Evolutionary conservation across 2,797 vertebrate genomes (phyloP), one percentile per base, ranked within the genome.

Genomic region (Hoplostethus mediterraneus): DNA sequence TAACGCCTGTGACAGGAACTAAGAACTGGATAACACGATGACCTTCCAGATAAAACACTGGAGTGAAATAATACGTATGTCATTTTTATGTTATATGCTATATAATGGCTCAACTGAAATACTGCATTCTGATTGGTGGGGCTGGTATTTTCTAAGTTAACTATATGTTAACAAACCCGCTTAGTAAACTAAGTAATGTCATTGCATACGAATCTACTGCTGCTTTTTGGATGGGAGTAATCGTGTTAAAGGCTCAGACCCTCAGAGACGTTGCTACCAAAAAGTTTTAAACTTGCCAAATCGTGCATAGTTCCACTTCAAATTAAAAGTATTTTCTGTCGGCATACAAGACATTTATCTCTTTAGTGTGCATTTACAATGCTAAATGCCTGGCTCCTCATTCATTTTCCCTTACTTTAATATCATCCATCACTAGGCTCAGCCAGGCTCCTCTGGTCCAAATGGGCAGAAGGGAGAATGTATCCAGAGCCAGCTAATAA

Each of bases 401-500:
- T 77, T 78, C 48, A 14, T 56, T 78, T 65, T 63, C 63, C 67
- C 60, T 89, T 48, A 55, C 58, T 81, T 86, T 82, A 89, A 86
- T 73, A 77, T 80, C 61, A 87, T 90, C 77, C 63, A 82, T 91
- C 81, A 79, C 59, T 56, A 38, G 56, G 47, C 73, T 80, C 16
- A 63, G 71, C 67, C 67, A 62, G 67, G 62, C 72, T 83, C 63
- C 73, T 72, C 86, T 61, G 67, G 81, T 89, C 70, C 59, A 77
- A 88, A 86, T 67, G 63, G 59, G 66, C 69, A 71, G 74, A 31
- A 60, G 53, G 67, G 83, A 71, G 75, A 89, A 87, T 68, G 73
- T 61, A 80, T 83, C 81, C 79, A 71, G 67, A 75, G 85, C 79
- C 80, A 81, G 85, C 79, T 85, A 84, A 90, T 87, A 90, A 93